Evolutionary conservation across 2,888 invertebrate species (phyloP).

Genomic region (Uropetala carovei): DNA sequence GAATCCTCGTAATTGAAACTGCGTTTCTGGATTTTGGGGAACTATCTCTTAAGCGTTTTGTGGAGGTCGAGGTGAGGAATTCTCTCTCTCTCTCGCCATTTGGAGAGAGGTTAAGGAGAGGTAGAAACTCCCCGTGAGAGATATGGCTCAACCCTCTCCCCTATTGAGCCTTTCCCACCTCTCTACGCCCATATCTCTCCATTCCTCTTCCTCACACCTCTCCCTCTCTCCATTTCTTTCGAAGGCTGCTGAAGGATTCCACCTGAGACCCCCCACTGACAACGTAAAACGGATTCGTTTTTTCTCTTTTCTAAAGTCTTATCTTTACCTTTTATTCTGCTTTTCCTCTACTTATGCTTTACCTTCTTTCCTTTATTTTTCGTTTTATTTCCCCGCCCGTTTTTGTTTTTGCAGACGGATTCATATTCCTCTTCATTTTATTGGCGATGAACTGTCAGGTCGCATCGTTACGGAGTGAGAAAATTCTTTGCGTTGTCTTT

Average conservation of each 20-base stretch:
- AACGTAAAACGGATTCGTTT: neutral
- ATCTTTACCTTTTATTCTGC: neutral
- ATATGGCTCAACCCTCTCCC: neutral
- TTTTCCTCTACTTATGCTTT: neutral
- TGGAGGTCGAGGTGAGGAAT: neutral
- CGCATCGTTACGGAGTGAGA: too few relatives aligned
- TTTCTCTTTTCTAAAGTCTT: neutral
- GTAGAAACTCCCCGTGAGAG: neutral
- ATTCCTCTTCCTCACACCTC: neutral
- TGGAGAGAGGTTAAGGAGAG: neutral
- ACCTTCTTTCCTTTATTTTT: neutral
- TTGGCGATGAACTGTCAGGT: neutral
- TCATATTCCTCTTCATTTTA: neutral
- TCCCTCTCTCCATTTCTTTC: neutral
- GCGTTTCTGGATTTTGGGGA: neutral
- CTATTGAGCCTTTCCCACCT: too few relatives aligned
- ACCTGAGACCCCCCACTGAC: neutral
- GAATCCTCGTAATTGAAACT: slow-evolving; percentile 6
- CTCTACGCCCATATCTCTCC: too few relatives aligned
- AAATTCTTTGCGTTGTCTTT: too few relatives aligned
- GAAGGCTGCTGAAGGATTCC: neutral
- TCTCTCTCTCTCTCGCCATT: neutral
- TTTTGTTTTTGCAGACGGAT: neutral
- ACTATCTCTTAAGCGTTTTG: neutral
- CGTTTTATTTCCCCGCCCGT: neutral